phyloP scores from a whole-genome alignment of 2,888 invertebrate genomes.

The Habrosyne pyritoides region DNA sequence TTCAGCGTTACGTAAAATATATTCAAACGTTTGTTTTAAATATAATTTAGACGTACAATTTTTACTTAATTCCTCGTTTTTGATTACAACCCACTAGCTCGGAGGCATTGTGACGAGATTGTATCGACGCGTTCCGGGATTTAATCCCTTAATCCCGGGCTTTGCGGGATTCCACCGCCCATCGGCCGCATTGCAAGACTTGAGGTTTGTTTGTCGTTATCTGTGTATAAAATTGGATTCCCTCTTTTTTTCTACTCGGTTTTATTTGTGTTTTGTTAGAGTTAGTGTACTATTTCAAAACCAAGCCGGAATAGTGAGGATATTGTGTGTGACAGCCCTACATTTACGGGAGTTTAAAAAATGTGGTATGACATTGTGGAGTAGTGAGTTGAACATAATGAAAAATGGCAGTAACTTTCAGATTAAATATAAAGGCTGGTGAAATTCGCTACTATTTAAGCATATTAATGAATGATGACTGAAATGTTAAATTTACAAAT shows the following conservation, averaged over 20 bases:
- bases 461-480: too few species aligned
- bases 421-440: too few species aligned
- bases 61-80: constrained; percentile 7
- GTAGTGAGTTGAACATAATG: background rate
- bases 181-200: constrained; percentile 39
- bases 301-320: background rate
- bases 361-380: background rate
- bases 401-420: too few species aligned
- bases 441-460: too few species aligned
- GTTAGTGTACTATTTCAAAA: background rate
- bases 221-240: constrained; percentile 9
- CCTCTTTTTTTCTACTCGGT: background rate
- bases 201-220: constrained; percentile 14
- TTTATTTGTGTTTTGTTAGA: background rate
- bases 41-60: background rate
- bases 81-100: constrained; percentile 7
- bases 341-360: background rate
- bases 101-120: constrained; percentile 33
- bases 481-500: too few species aligned
- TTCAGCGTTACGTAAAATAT: too few species aligned
- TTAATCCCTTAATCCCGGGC: constrained; percentile 45
- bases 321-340: background rate
- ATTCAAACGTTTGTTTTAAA: too few species aligned
- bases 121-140: constrained; percentile 39
- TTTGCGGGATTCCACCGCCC: constrained; percentile 26